Conservation (phyloP, 2,888 invertebrate species). For the Aplocera efformata region DNA sequence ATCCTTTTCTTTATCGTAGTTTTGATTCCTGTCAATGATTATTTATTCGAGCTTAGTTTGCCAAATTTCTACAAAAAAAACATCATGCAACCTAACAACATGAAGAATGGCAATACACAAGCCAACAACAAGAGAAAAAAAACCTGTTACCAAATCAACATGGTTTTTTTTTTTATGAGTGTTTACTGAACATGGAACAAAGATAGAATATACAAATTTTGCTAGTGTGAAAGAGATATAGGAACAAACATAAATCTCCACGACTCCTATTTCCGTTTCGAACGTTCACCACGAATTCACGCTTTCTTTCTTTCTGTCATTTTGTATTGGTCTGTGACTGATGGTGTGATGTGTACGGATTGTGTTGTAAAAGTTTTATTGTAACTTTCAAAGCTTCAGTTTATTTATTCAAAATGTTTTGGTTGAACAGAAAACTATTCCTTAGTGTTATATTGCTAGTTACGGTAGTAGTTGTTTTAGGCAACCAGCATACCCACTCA, state of each 20-base stretch:
- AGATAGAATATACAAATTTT: not conserved
- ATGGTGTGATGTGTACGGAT: constrained; percentile 1
- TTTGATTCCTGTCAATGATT: too few species aligned
- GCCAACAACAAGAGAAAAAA: too few species aligned
- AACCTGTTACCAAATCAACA: too few species aligned
- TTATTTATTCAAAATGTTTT: constrained; percentile 34
- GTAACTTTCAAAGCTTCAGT: not conserved
- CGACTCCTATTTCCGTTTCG: not conserved
- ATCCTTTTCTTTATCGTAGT: too few species aligned
- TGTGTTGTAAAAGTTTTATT: constrained; percentile 1
- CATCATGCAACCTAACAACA: too few species aligned
- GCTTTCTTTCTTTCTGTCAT: not conserved
- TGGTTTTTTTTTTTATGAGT: too few species aligned
- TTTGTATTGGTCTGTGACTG: not conserved
- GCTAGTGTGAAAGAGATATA: constrained; percentile 4
- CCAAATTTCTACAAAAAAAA: too few species aligned
- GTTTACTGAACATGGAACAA: constrained; percentile 12
- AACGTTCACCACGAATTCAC: not conserved
- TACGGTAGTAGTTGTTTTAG: constrained; percentile 40
- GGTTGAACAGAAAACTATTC: constrained; percentile 33
- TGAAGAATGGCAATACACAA: too few species aligned
- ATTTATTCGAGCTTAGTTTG: too few species aligned
- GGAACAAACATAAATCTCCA: not conserved
- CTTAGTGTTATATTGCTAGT: constrained; percentile 34
- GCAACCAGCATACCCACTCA: constrained; percentile 68